A percentile compares a stretch with the other conserved stretches of the same genome.
phyloP scores from a whole-genome alignment of 1,140 invertebrate genomes.

The Hycleus phaleratus region DNA sequence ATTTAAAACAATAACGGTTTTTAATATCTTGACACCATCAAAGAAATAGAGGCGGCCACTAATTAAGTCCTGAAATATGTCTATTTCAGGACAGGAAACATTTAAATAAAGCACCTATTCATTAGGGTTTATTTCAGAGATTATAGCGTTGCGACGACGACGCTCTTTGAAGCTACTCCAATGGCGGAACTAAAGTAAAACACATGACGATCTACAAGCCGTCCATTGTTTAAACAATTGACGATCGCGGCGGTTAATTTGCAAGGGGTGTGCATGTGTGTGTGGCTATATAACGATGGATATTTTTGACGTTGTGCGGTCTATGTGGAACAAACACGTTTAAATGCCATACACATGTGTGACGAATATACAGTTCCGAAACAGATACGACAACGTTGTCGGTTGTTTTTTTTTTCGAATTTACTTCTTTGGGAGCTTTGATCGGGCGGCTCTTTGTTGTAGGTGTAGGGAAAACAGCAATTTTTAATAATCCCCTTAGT shows the following conservation, averaged over 20 bases:
- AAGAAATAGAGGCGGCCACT: constrained; percentile 14
- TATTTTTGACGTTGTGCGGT: constrained; percentile 17
- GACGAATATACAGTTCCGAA: constrained; percentile 14
- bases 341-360: constrained; percentile 23
- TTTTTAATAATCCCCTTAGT: no score
- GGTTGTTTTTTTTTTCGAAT: no score
- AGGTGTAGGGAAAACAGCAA: no score
- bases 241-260: constrained; percentile 21
- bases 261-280: constrained; percentile 3
- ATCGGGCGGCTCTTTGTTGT: constrained; percentile 5
- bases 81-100: constrained; percentile 27
- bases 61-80: constrained; percentile 28
- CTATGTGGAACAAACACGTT: constrained; percentile 18
- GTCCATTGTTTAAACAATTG: constrained; percentile 29
- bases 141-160: constrained; percentile 13
- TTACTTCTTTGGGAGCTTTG: not conserved
- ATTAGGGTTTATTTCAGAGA: constrained; percentile 26
- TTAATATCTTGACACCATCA: constrained; percentile 24
- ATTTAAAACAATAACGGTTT: no score
- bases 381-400: constrained; percentile 2
- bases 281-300: not conserved
- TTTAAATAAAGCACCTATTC: constrained; percentile 31
- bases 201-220: constrained; percentile 26
- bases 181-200: constrained; percentile 27
- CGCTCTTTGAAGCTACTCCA: constrained; percentile 21